These are phyloP conservation scores for Chymomyza caudatula DNA, from an alignment of 2,888 invertebrate species.

Conservation along the genomic window DNA sequence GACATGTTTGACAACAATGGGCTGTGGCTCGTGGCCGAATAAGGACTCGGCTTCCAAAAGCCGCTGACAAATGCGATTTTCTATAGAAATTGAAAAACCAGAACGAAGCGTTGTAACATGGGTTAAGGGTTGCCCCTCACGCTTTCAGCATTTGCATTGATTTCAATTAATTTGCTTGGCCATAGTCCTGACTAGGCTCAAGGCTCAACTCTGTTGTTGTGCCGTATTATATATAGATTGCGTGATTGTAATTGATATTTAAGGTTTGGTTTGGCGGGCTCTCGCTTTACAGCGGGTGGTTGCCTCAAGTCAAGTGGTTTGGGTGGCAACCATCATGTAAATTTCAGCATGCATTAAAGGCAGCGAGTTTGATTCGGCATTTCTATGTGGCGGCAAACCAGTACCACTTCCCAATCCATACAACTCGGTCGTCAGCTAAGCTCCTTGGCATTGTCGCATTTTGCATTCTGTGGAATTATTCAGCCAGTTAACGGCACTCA, in stretches of 20 bases:
- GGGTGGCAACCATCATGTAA: slow-evolving; percentile 41
- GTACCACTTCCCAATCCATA: not conserved
- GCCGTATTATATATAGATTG: slow-evolving; percentile 45
- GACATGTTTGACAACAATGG: slow-evolving; percentile 75
- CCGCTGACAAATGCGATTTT: slow-evolving; percentile 73
- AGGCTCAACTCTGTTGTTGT: slow-evolving; percentile 4
- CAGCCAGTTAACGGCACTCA: slow-evolving; percentile 50
- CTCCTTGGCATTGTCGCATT: slow-evolving; percentile 18
- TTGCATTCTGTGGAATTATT: slow-evolving; percentile 51
- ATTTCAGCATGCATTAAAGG: slow-evolving; percentile 66
- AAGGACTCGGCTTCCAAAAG: slow-evolving; percentile 49
- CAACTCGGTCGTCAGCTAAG: not conserved
- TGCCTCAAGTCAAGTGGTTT: slow-evolving; percentile 59
- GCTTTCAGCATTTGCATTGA: slow-evolving; percentile 63
- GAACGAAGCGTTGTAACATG: slow-evolving; percentile 25
- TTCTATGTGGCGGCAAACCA: too few relatives aligned
- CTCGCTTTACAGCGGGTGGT: slow-evolving; percentile 26
- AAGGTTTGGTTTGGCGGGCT: slow-evolving; percentile 28
- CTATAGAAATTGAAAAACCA: slow-evolving; percentile 61
- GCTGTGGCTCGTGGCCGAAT: not conserved
- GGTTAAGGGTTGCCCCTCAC: slow-evolving; percentile 42
- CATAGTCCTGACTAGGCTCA: slow-evolving; percentile 22
- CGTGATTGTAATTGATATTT: slow-evolving; percentile 71
- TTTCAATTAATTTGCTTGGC: slow-evolving; percentile 71
- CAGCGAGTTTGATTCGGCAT: slow-evolving; percentile 27